phyloP scores from a whole-genome alignment of 2,113 vertebrate genomes.

The Sorex araneus region DNA sequence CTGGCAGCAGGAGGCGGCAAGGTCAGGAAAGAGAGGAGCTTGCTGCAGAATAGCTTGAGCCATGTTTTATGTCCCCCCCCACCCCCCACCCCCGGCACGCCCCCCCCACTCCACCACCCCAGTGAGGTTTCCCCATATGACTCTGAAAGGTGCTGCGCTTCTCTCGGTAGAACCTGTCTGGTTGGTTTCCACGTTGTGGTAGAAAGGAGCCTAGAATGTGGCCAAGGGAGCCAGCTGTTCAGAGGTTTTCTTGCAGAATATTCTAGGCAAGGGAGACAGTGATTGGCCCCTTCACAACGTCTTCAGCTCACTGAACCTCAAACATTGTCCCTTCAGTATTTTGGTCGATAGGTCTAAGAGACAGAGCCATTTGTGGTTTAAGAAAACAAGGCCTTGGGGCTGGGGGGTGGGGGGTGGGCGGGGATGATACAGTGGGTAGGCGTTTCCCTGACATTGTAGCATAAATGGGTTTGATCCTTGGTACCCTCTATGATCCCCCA shows the following conservation, averaged over 20 bases:
- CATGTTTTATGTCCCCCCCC: constrained; percentile 33
- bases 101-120: too few relatives aligned
- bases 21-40: constrained; percentile 3
- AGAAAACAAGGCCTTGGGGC: background rate
- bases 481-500: too few relatives aligned
- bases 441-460: too few relatives aligned
- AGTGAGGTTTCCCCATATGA: background rate
- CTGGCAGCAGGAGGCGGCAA: background rate
- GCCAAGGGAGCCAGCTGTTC: background rate
- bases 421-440: too few relatives aligned
- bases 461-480: too few relatives aligned
- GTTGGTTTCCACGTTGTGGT: background rate
- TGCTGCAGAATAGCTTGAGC: background rate
- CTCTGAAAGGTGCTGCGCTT: background rate
- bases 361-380: background rate
- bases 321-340: background rate
- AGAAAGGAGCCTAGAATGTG: background rate
- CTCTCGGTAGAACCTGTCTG: background rate
- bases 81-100: too few relatives aligned
- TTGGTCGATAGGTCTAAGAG: background rate
- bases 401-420: background rate
- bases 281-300: background rate
- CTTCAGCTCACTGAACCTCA: background rate
- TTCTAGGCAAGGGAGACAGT: background rate
- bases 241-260: background rate